phyloP scores from a whole-genome alignment of 2,888 invertebrate species.

The Eumacrocentrus americanus region DNA sequence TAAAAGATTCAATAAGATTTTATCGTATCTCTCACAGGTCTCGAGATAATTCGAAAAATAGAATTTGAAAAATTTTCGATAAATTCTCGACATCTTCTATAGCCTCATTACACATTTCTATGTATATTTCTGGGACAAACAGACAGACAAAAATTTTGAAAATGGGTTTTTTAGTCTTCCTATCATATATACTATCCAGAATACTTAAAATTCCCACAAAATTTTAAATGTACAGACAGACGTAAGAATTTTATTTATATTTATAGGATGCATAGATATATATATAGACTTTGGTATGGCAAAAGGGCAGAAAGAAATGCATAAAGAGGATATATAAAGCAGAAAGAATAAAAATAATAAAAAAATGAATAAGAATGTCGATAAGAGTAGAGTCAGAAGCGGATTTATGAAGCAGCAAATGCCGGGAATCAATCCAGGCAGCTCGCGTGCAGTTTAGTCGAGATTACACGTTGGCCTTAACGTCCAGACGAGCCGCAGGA shows the following conservation, averaged over 20 bases:
- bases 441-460: slow-evolving; percentile 45
- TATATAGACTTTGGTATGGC: slow-evolving; percentile 15
- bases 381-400: slow-evolving; percentile 29
- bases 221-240: no score
- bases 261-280: not conserved
- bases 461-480: slow-evolving; percentile 51
- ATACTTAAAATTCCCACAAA: not conserved
- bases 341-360: slow-evolving; percentile 24
- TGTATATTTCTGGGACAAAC: no score
- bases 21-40: no score
- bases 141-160: no score
- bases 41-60: no score
- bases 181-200: no score
- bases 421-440: slow-evolving; percentile 54
- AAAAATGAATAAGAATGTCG: slow-evolving; percentile 26
- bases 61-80: no score
- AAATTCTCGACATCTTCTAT: no score
- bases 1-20: no score
- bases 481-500: slow-evolving; percentile 32
- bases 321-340: no score
- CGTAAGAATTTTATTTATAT: no score
- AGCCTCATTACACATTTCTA: not conserved
- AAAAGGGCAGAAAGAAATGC: slow-evolving; percentile 29
- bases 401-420: slow-evolving; percentile 52
- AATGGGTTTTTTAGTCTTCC: no score